phyloP scores from a whole-genome alignment of 2,888 invertebrate species.

The Rhyacophila evoluta region DNA sequence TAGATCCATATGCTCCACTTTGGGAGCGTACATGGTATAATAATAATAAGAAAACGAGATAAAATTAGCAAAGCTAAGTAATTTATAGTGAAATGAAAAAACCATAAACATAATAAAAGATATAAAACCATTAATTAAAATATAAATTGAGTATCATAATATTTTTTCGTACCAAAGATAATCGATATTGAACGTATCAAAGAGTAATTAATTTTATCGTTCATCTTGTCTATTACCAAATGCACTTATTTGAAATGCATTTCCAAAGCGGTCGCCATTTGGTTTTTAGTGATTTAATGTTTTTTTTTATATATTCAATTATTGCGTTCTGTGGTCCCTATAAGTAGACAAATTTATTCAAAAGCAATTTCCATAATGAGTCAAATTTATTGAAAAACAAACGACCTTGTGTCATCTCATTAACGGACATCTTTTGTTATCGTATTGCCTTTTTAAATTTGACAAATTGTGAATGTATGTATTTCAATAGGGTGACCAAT shows the following conservation, averaged over 20 bases:
- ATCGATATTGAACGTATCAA: too few species aligned
- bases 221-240: not conserved
- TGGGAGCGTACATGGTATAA: too few species aligned
- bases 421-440: not conserved
- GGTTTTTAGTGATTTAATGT: not conserved
- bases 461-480: not conserved
- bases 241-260: not conserved
- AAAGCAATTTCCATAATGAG: constrained; percentile 9
- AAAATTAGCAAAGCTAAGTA: too few species aligned
- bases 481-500: not conserved
- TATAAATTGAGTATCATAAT: too few species aligned
- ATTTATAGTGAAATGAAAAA: too few species aligned
- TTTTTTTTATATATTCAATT: not conserved
- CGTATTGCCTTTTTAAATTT: constrained; percentile 3
- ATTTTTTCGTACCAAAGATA: too few species aligned
- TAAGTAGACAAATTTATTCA: not conserved
- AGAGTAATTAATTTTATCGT: too few species aligned
- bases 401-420: constrained; percentile 10
- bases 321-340: not conserved
- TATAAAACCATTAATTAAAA: too few species aligned
- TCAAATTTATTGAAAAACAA: not conserved
- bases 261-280: not conserved
- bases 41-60: too few species aligned
- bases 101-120: too few species aligned
- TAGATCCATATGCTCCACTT: too few species aligned